phyloP scores from a whole-genome alignment of 2,113 vertebrate species.

The Cavia aperea region DNA sequence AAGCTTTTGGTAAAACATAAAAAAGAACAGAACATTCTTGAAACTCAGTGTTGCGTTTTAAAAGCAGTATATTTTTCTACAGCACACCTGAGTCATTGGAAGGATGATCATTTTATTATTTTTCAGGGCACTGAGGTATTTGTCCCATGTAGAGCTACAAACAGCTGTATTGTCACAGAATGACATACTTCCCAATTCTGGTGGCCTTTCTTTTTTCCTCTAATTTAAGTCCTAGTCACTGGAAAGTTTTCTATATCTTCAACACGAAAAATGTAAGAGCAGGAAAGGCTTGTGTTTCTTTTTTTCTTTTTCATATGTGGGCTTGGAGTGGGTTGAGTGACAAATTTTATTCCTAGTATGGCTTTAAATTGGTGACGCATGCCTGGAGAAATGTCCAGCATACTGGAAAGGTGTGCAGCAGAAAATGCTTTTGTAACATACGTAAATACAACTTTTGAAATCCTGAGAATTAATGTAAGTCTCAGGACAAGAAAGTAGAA shows the following conservation, averaged over 20 bases:
- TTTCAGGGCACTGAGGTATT: not conserved
- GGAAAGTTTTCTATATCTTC: not conserved
- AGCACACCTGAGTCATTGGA: not conserved
- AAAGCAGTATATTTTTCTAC: not conserved
- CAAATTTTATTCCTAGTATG: not conserved
- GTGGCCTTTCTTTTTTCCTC: not conserved
- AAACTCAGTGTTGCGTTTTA: not conserved
- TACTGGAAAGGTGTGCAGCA: not conserved
- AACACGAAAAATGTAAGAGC: not conserved
- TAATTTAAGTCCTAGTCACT: not conserved
- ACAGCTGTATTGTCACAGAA: not conserved
- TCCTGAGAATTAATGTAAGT: not conserved
- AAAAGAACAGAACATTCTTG: not conserved
- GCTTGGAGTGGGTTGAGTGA: not conserved
- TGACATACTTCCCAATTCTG: rapidly evolving
- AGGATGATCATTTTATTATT: not conserved
- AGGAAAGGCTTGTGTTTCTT: not conserved
- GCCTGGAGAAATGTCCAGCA: not conserved
- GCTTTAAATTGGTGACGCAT: not conserved
- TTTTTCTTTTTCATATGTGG: not conserved
- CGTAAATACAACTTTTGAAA: not conserved
- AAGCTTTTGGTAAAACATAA: not conserved
- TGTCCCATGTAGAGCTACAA: not conserved
- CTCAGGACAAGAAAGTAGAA: not conserved
- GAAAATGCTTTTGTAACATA: not conserved